These are phyloP conservation scores for Maniola jurtina DNA, from an alignment of 1,140 invertebrate species.

Conservation along the genomic window DNA sequence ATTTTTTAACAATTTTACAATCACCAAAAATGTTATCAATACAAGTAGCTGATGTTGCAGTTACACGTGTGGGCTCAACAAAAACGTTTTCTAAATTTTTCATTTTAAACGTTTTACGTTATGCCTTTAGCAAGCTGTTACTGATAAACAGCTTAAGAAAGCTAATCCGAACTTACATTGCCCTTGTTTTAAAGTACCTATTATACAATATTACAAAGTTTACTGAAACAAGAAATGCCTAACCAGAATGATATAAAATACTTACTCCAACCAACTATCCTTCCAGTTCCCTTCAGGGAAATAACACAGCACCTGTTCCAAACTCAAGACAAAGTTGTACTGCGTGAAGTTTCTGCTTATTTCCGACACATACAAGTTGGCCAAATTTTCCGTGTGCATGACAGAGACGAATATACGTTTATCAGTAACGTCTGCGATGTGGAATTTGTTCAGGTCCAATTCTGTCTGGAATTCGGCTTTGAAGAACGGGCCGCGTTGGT, in stretches of 20 bases:
- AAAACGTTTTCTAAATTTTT: too few species aligned
- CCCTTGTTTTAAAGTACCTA: too few species aligned
- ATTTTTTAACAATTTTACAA: too few species aligned
- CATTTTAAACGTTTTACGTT: too few species aligned
- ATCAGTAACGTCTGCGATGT: conserved; percentile 90
- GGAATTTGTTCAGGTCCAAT: conserved; percentile 84
- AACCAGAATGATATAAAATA: conserved; percentile 34
- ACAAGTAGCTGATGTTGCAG: too few species aligned
- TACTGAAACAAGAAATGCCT: too few species aligned
- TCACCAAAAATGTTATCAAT: too few species aligned
- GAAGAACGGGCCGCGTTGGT: conserved; percentile 84
- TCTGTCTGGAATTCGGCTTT: conserved; percentile 87
- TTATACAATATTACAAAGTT: too few species aligned
- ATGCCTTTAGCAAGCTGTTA: too few species aligned
- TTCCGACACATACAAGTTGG: conserved; percentile 90
- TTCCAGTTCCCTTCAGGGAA: conserved; percentile 90
- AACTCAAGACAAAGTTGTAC: conserved; percentile 86
- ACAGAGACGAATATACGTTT: conserved; percentile 90
- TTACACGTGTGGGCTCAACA: too few species aligned
- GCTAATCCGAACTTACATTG: too few species aligned
- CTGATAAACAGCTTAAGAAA: too few species aligned
- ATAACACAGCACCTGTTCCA: conserved; percentile 91
- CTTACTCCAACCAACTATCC: conserved; percentile 90
- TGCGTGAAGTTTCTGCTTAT: conserved; percentile 79
- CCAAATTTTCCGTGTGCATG: conserved; percentile 85